These are phyloP conservation scores for Ruditapes philippinarum DNA, from an alignment of 1,140 invertebrate species.

Conservation along the genomic window DNA sequence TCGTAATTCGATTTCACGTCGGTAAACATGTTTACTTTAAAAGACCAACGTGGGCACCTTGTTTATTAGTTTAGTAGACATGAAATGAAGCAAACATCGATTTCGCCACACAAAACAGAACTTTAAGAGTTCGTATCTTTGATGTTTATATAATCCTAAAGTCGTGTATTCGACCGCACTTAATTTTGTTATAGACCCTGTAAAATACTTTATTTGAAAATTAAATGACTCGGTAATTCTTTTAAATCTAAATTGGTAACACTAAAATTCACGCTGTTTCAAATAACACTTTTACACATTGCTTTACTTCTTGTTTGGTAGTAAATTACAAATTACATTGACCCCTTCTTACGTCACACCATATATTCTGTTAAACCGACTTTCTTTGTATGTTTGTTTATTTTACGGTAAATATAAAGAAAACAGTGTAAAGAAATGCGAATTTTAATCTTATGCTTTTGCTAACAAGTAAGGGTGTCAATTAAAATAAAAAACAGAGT, in stretches of 20 bases:
- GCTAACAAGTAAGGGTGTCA: no score
- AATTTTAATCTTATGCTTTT: no score
- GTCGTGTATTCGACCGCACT: background rate
- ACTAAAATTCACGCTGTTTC: slow-evolving; percentile 13
- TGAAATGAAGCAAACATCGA: slow-evolving; percentile 12
- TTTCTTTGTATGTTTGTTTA: no score
- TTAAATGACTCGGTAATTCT: slow-evolving; percentile 21
- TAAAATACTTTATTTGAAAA: slow-evolving; percentile 30
- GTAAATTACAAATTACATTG: no score
- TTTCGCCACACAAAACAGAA: slow-evolving; percentile 16
- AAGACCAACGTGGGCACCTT: background rate
- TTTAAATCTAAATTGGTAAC: background rate
- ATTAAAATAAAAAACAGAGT: no score
- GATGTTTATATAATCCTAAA: slow-evolving; percentile 24
- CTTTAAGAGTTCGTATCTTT: background rate
- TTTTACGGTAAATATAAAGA: no score
- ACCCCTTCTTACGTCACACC: no score
- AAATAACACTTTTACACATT: background rate
- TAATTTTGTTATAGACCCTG: background rate
- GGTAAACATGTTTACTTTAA: slow-evolving; percentile 18
- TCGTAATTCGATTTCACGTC: background rate
- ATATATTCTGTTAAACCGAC: no score
- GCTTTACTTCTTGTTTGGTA: no score
- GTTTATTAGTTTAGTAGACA: slow-evolving; percentile 12
- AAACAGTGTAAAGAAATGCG: no score